Evolutionary conservation across 2,797 vertebrate genomes (phyloP).

Genomic region (Austrolebias charrua): DNA sequence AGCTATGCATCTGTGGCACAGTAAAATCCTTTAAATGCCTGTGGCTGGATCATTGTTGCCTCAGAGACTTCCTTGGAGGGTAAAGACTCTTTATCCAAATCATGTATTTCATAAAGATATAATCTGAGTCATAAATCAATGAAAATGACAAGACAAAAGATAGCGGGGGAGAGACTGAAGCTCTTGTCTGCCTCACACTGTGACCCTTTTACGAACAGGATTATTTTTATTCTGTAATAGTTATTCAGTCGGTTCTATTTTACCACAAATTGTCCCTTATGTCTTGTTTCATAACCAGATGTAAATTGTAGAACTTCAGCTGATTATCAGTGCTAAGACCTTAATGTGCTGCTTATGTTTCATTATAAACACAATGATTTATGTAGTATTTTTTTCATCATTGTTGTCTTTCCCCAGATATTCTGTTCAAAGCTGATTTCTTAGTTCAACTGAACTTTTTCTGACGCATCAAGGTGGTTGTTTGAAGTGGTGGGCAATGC

Average conservation of each 20-base stretch:
- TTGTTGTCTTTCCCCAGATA: constrained; percentile 13
- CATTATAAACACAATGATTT: neutral
- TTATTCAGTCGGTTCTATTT: constrained; percentile 12
- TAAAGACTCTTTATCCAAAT: constrained; percentile 24
- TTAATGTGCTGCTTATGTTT: constrained; percentile 3
- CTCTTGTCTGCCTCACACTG: constrained; percentile 2
- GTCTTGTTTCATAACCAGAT: neutral
- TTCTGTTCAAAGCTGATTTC: constrained; percentile 25
- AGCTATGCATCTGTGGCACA: constrained; percentile 17
- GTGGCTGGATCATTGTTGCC: constrained; percentile 22
- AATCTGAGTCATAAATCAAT: constrained; percentile 62
- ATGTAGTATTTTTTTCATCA: constrained; percentile 1
- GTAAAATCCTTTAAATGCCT: constrained; percentile 30
- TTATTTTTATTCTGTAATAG: neutral
- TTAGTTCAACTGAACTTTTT: constrained; percentile 32
- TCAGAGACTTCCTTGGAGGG: constrained; percentile 27
- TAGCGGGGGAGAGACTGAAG: constrained; percentile 9
- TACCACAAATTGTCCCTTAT: neutral
- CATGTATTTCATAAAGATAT: constrained; percentile 33
- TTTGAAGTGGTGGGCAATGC: no score
- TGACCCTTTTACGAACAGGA: constrained; percentile 8
- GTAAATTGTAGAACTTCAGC: neutral
- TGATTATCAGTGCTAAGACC: neutral
- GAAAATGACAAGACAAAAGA: constrained; percentile 38
- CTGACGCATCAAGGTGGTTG: constrained; percentile 39